phyloP scores from a whole-genome alignment of 2,113 vertebrate genomes.

The Gulo gulo region DNA sequence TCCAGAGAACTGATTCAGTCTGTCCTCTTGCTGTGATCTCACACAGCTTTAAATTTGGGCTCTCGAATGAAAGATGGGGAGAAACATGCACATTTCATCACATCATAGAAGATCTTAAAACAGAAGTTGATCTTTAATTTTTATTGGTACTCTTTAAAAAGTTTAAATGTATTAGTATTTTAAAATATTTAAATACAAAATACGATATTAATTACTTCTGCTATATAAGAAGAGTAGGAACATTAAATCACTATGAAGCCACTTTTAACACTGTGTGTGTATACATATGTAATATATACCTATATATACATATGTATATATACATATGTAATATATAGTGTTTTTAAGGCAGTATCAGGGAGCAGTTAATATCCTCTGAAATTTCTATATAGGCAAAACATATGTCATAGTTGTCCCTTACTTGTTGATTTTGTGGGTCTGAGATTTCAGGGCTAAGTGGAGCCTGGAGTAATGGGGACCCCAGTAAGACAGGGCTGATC shows the following conservation, averaged over 20 bases:
- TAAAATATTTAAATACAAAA: slow-evolving; percentile 18
- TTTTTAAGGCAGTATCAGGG: not conserved
- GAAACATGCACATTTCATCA: not conserved
- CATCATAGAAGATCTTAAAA: not conserved
- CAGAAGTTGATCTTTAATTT: not conserved
- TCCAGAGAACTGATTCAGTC: not conserved
- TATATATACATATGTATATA: not conserved
- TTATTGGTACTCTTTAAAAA: not conserved
- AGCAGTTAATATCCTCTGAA: not conserved
- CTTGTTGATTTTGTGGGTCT: not conserved
- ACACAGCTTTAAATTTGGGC: not conserved
- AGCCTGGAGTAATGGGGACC: not conserved
- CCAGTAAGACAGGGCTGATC: not conserved
- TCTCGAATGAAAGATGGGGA: not conserved
- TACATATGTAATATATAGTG: not conserved
- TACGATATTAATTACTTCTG: not conserved
- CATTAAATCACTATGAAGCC: not conserved
- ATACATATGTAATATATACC: not conserved
- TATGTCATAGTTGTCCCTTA: not conserved
- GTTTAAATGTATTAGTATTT: not conserved
- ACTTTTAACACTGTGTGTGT: not conserved
- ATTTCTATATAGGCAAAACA: not conserved
- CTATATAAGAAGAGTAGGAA: not conserved
- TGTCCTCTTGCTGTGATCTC: not conserved
- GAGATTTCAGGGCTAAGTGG: not conserved